Evolutionary conservation across 53 echinoderm and acorn worm species (phyloP), one percentile per base, ranked within the genome.

Genomic region (Holothuria scabra): DNA sequence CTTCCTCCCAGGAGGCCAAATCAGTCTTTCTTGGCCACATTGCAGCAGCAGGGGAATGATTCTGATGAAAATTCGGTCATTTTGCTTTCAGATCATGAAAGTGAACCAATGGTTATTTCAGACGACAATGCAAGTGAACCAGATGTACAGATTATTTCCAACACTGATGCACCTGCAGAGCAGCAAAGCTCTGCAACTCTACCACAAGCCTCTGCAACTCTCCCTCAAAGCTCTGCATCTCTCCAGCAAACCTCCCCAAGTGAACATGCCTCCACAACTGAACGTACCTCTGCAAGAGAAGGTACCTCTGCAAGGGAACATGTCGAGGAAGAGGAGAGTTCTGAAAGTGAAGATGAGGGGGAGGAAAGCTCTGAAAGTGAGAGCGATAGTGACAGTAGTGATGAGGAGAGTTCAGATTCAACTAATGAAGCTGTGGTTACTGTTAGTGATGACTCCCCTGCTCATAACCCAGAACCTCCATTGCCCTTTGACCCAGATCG

Each of bases 391-490:
- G 46, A 67, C 0, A 55, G 14, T 33, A 46, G 63, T 4, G 59
- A 87, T 23, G 75, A 65, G 48, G 68, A 48, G 48, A 48, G 48
- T 48, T 8, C 12, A 48, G 12, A 13, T 1, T 10, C 11, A 1
- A 1, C 60, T 14, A 67, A 28, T 1, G 56, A 48, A 23, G 89
- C 69, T 29, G 89, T 88, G 41, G 60, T 86, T 12, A 66, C 87
- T 37, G 74, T 84, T 26, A 68, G 76, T 28, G 88, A 93, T 62
- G 64, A 86, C 7, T 85, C 89, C 8, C 24, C 85, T 46, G 91
- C 95, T 8, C 93, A 87, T 63, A 95, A 95, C 59, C 95, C 95
- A 20, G 95, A 95, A 59, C 93, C 96, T 8, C 96, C 96, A 8
- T 29, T 29, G 10, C 63, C 63, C 25, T 25, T 28, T 25, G 90